Percentiles rank a stretch among this genome's conserved stretches.
phyloP scores from a whole-genome alignment of 1,140 invertebrate genomes.

The Coelopa frigida region DNA sequence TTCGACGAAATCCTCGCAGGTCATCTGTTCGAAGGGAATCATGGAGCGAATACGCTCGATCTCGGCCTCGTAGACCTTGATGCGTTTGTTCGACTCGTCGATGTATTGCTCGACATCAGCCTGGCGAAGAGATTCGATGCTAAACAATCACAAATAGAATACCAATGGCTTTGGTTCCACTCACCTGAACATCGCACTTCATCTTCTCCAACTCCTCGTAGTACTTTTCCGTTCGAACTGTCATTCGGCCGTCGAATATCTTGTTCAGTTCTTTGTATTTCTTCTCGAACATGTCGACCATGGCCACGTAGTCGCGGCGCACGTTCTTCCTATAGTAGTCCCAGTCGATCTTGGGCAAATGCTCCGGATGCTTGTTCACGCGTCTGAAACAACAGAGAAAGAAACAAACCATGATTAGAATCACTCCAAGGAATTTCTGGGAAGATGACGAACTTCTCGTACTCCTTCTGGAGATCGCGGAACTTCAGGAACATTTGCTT shows the following conservation, averaged over 20 bases:
- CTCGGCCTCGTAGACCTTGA: slow-evolving; percentile 11
- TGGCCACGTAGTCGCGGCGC: slow-evolving; percentile 17
- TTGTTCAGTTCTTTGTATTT: slow-evolving; percentile 29
- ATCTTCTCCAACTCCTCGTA: slow-evolving; percentile 19
- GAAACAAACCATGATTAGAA: too few relatives aligned
- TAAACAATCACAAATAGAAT: too few relatives aligned
- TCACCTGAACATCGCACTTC: slow-evolving; percentile 1
- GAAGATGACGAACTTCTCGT: slow-evolving; percentile 17
- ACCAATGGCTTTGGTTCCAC: too few relatives aligned
- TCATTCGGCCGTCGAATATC: slow-evolving; percentile 22
- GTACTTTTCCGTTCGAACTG: slow-evolving; percentile 23
- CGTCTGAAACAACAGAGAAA: slow-evolving; percentile 19
- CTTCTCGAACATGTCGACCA: slow-evolving; percentile 22
- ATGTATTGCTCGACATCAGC: slow-evolving; percentile 15
- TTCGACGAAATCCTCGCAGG: slow-evolving; percentile 72
- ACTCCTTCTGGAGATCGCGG: slow-evolving; percentile 18
- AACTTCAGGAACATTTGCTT: slow-evolving; percentile 19
- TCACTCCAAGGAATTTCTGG: neutral
- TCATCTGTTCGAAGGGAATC: slow-evolving; percentile 71
- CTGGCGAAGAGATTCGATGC: neutral
- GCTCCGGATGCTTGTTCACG: slow-evolving; percentile 21
- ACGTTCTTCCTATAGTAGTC: slow-evolving; percentile 27
- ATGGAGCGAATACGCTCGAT: slow-evolving; percentile 13
- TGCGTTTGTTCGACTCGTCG: slow-evolving; percentile 21
- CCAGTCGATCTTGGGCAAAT: slow-evolving; percentile 33